These are phyloP conservation scores for Sarcophaga variegata DNA, from an alignment of 2,888 invertebrate genomes.

Conservation along the genomic window DNA sequence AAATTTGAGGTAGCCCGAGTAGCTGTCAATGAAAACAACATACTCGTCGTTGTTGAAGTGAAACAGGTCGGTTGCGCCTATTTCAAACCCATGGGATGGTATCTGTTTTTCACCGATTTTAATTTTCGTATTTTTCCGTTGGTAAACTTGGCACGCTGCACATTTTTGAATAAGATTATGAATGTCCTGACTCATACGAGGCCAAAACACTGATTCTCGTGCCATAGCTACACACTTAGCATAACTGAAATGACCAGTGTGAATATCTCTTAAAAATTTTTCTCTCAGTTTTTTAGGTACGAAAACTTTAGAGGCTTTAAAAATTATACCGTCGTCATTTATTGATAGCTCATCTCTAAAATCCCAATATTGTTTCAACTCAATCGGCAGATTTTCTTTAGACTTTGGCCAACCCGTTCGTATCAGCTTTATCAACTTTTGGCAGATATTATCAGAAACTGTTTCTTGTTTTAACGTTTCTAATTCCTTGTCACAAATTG, in stretches of 20 bases:
- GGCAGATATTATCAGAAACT: not conserved
- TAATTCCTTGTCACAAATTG: not conserved
- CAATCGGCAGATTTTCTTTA: not conserved
- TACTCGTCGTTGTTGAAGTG: constrained; percentile 34
- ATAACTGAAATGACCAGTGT: constrained; percentile 39
- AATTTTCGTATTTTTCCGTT: constrained; percentile 21
- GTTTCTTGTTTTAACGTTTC: not conserved
- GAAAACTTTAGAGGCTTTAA: too few species aligned
- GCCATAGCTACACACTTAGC: constrained; percentile 26
- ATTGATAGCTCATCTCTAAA: too few species aligned
- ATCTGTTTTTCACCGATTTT: too few species aligned
- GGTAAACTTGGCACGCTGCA: constrained; percentile 32
- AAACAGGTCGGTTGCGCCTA: constrained; percentile 28
- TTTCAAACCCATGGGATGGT: too few species aligned
- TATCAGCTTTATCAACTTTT: not conserved
- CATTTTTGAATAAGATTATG: constrained; percentile 16
- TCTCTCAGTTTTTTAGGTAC: not conserved
- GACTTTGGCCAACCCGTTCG: not conserved
- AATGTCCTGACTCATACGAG: constrained; percentile 21
- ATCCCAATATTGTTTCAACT: not conserved
- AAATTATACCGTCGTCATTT: too few species aligned
- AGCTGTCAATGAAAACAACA: constrained; percentile 42
- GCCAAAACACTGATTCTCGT: constrained; percentile 34
- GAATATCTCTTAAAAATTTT: constrained; percentile 16
- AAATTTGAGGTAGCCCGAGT: constrained; percentile 29